Evolutionary conservation across 2,888 invertebrate species (phyloP).

Genomic region (Himalopsyche kuldschensis): DNA sequence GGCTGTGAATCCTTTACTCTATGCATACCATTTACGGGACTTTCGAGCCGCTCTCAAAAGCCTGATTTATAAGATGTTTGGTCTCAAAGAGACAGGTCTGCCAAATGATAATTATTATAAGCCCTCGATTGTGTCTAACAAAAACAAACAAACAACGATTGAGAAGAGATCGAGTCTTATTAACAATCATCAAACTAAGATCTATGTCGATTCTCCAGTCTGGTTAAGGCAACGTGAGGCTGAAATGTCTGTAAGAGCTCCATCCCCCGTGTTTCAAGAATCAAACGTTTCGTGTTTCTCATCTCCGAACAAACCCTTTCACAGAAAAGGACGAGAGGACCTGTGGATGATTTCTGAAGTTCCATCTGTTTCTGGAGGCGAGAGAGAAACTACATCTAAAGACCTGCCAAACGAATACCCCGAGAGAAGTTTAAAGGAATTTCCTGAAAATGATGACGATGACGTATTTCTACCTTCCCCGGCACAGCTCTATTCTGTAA

Average conservation of each 20-base stretch:
- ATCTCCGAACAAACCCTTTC: neutral
- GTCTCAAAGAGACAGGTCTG: conserved; percentile 53
- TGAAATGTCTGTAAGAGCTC: conserved; percentile 42
- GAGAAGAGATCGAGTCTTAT: conserved; percentile 54
- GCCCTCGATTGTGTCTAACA: conserved; percentile 53
- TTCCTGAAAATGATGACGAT: conserved; percentile 44
- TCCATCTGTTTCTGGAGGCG: conserved; percentile 48
- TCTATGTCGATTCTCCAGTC: conserved; percentile 64
- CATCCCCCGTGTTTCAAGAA: conserved; percentile 18
- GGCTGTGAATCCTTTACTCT: conserved; percentile 87
- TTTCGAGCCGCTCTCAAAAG: conserved; percentile 79
- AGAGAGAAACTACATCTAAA: conserved; percentile 39
- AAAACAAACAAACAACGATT: conserved; percentile 57
- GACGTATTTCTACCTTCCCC: conserved; percentile 44
- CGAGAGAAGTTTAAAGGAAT: conserved; percentile 33
- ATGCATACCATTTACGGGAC: conserved; percentile 90
- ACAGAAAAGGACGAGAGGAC: conserved; percentile 41
- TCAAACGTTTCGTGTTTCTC: neutral
- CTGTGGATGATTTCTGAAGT: conserved; percentile 60
- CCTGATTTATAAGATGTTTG: conserved; percentile 64
- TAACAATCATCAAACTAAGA: conserved; percentile 56
- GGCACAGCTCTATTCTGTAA: conserved; percentile 6
- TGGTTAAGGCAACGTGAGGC: conserved; percentile 59
- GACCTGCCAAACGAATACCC: conserved; percentile 3
- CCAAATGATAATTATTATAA: conserved; percentile 46